Evolutionary conservation across 2,888 invertebrate species (phyloP), one percentile per base, ranked within the genome.

Genomic region (Eupeodes latifasciatus): DNA sequence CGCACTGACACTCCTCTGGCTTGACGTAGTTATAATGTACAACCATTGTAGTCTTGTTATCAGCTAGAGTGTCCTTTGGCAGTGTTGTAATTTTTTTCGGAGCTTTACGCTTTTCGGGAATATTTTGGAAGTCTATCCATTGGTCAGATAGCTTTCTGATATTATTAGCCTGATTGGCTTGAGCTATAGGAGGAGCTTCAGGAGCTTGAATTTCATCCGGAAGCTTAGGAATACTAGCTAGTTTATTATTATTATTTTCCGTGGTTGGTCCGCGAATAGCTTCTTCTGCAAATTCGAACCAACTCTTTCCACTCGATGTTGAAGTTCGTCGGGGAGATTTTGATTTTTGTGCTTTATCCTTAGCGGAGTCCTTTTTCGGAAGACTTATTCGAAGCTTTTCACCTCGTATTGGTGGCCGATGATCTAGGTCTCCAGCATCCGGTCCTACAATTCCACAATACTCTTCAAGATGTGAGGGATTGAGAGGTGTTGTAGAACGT

Each of bases 41-140:
- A 86, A 94, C 90, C 67, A 89, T 94, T 92, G 76, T 93, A 92
- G 89, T 86, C 14, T 78, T 76, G 14, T 27, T 64, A 49, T 94
- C 67, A 92, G 77, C 78, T 12, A 89, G 27, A 14, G 90, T 80
- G 51, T 92, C 94, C 89, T 95, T 94, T 71, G 97, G 97, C 91
- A 97, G 95, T 27, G 97, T 97, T 92, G 97, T 97, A 91, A 97
- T 97, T 89, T 97, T 95, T 93, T 97, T 97, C 27, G 97, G 97
- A 87, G 96, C 95, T 93, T 97, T 97, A 77, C 97, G 94, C 90
- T 96, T 95, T 93, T 97, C 97, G 0, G 97, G 97, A 81, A 97
- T 96, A 91, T 97, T 97, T 92, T 97, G 97, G 92, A 97, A 97
- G 93, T 97, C 97, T 86, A 98, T 96, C 98, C 98, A 98, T 90